Evolutionary conservation across 2,888 invertebrate species (phyloP), one percentile per base, ranked within the genome.

Genomic region (Pseudococcus viburni): DNA sequence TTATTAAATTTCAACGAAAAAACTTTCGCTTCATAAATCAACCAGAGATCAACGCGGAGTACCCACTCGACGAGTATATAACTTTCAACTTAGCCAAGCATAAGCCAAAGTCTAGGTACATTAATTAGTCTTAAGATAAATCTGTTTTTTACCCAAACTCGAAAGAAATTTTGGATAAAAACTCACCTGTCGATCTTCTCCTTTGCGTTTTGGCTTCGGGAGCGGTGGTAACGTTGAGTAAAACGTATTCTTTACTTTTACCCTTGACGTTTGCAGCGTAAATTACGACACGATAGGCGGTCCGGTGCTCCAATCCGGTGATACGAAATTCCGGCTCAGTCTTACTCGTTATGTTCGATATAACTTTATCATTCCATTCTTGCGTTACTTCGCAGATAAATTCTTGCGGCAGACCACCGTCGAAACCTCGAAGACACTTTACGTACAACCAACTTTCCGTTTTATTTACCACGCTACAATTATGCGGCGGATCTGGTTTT

Each of bases 221-320:
- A 12, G 92, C 91, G 6, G 93, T 93, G 33, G 91, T 91, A n/a
- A 93, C 92, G 88, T 91, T 90, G 17, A 93, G 90, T 7, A 92
- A 91, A 19, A 91, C 91, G 0, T 92, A 91, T 86, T 91, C 91
- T 89, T 91, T 91, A 89, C 93, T 93, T 90, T 92, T 91, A 92
- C 91, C 94, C 92, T 92, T 94, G 90, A 93, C 93, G 93, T 92
- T 94, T 92, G 90, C 93, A 92, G 91, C 93, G 92, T 89, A 94
- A 92, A 89, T 93, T 92, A 89, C 93, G 92, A 91, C 90, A 89
- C 91, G 91, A 90, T 93, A 93, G 89, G 92, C 92, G 83, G 92
- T 92, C 83, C 93, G 93, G 6, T 93, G 92, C 89, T 93, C 93
- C 89, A 94, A 91, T 88, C 92, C 93, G 84, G 92, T 91, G 87